Base-by-base conservation (phyloP, 2,888 invertebrate species). In the Myathropa florea region DNA sequence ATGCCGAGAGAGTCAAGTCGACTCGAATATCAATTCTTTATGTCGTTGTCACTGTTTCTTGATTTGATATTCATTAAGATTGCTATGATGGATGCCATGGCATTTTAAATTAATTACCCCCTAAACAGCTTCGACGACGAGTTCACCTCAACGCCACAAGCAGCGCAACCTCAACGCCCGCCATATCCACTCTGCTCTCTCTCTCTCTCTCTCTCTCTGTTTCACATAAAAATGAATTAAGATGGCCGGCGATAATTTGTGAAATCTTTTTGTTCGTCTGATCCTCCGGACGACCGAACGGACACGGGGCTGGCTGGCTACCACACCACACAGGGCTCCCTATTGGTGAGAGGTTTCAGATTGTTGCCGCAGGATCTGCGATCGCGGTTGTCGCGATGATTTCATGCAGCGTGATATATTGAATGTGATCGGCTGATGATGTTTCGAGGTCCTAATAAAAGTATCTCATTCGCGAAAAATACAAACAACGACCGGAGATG, bases 1-100 rank as follows among this genome's bases (percentile, higher is more conserved):
- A 33, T 33, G 33, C 33, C 21, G 21, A 55, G 46, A 23, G 76
- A 24, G 26, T 39, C 14, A 2, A 18, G 46, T n/a, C 46, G 46
- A 46, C 18, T 46, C 46, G 46, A 46, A 46, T 46, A 46, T 46
- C 46, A 46, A 46, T 46, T 57, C 59, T 65, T 36, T 63, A 18
- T 59, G 46, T 64, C 30, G 46, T 65, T 86, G 83, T 83, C 83
- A 86, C 83, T 63, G 65, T 71, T 70, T 65, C 70, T 75, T 70
- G 82, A 82, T 86, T 83, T 83, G 86, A 86, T 86, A 86, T 86
- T 86, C 78, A 83, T 86, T 83, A 79, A 83, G 83, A 86, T 86
- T 83, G 78, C 86, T 81, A 78, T 86, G 86, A 86, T 83, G 65
- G 86, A 86, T 86, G 78, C 57, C 14, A 65, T 67, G 46, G 64